phyloP scores from a whole-genome alignment of 2,888 invertebrate genomes.

The Trissonchulus latispiculum region DNA sequence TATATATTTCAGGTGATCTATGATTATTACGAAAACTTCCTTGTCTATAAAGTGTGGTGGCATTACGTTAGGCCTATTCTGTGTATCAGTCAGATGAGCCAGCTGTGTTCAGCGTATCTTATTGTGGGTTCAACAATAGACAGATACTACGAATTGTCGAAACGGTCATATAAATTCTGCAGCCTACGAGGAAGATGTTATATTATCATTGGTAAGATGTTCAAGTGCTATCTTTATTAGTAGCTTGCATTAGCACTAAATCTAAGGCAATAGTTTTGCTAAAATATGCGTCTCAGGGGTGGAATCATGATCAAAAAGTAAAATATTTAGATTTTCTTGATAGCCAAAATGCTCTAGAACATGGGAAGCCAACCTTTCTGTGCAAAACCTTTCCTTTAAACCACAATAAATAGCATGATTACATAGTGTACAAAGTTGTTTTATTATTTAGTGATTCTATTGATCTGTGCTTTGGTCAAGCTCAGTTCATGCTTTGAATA shows the following conservation, averaged over 20 bases:
- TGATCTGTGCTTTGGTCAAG: not conserved
- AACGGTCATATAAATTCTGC: not conserved
- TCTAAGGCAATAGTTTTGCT: no score
- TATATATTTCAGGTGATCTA: not conserved
- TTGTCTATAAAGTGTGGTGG: not conserved
- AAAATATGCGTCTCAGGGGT: no score
- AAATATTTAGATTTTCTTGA: no score
- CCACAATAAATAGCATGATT: no score
- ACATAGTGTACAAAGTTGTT: no score
- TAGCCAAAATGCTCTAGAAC: no score
- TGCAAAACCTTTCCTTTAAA: no score
- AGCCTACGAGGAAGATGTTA: not conserved
- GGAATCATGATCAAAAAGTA: no score
- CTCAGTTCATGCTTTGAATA: not conserved
- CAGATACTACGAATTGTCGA: not conserved
- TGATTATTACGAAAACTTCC: not conserved
- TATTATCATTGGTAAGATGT: not conserved
- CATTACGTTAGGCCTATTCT: not conserved
- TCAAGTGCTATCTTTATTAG: no score
- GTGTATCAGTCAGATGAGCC: not conserved
- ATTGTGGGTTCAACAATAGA: not conserved
- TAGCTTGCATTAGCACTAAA: no score
- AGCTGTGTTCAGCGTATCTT: not conserved
- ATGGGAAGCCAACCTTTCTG: no score
- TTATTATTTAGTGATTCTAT: not conserved